These are phyloP conservation scores for Julus scanicus DNA, from an alignment of 2,888 invertebrate species.

Conservation along the genomic window DNA sequence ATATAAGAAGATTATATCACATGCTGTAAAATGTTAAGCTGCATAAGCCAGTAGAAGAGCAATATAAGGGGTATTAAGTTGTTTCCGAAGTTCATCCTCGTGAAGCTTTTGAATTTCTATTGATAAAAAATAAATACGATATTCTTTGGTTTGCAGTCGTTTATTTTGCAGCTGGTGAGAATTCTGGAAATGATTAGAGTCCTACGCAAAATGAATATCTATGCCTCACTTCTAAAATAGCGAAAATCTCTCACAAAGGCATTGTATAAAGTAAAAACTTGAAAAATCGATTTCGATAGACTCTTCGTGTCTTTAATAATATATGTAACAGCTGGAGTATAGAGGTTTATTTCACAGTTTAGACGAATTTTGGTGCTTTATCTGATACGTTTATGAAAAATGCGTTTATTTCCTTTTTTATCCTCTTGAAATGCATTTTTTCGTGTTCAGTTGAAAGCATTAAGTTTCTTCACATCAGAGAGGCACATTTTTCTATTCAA, in stretches of 20 bases:
- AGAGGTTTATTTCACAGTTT: constrained; percentile 6
- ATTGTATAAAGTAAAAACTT: not conserved
- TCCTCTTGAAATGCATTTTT: not conserved
- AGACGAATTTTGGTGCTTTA: not conserved
- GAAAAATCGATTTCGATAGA: constrained; percentile 45
- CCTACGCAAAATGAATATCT: constrained; percentile 9
- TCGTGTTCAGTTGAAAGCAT: no score
- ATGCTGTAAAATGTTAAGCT: not conserved
- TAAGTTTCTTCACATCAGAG: no score
- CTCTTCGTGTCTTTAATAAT: constrained; percentile 45
- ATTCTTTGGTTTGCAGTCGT: not conserved
- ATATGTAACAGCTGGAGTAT: constrained; percentile 19
- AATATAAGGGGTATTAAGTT: not conserved
- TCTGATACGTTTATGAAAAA: not conserved
- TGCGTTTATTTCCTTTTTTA: not conserved
- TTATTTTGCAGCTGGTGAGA: not conserved
- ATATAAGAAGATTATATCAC: not conserved
- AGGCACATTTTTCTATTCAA: no score
- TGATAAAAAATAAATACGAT: not conserved
- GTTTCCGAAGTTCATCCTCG: not conserved
- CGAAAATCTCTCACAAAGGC: not conserved
- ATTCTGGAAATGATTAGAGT: constrained; percentile 22
- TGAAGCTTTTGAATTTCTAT: not conserved
- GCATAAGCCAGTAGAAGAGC: not conserved
- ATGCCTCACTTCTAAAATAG: not conserved